These are phyloP conservation scores for Cepaea hortensis DNA, from an alignment of 2,888 invertebrate genomes.

Conservation along the genomic window DNA sequence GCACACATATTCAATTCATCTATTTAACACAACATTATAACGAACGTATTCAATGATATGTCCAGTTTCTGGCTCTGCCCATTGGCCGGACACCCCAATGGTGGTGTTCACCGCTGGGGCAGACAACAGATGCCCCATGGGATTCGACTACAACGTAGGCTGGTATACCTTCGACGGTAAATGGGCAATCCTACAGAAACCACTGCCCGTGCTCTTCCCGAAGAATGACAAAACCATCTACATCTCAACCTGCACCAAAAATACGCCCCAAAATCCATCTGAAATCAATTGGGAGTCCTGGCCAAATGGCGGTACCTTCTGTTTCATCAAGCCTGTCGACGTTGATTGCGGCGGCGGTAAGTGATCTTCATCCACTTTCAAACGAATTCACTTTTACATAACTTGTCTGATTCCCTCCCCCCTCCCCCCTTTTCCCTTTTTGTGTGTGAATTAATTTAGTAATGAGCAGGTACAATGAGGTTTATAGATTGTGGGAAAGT, in stretches of 20 bases:
- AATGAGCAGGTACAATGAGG: too few relatives aligned
- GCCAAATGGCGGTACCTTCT: constrained; percentile 14
- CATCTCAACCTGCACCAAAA: constrained; percentile 13
- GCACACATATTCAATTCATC: too few relatives aligned
- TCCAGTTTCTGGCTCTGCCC: neutral
- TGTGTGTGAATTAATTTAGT: neutral
- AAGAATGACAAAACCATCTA: neutral
- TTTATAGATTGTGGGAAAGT: too few relatives aligned
- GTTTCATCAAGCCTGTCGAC: neutral
- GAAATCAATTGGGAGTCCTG: constrained; percentile 13
- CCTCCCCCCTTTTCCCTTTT: neutral
- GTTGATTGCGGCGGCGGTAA: constrained; percentile 20
- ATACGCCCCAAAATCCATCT: neutral
- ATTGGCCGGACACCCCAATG: constrained; percentile 28
- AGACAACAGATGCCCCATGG: neutral
- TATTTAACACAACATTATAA: neutral
- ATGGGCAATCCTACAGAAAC: neutral
- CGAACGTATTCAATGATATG: too few relatives aligned
- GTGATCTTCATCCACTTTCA: neutral
- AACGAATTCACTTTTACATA: neutral
- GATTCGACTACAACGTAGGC: constrained; percentile 4
- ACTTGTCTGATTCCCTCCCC: neutral
- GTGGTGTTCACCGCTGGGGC: neutral
- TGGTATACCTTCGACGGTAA: constrained; percentile 9
- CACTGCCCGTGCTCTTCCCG: neutral